A percentile compares a stretch with the other conserved stretches of the same genome.
Evolutionary conservation across 2,888 invertebrate species (phyloP).

Genomic region (Eupsilia transversa): DNA sequence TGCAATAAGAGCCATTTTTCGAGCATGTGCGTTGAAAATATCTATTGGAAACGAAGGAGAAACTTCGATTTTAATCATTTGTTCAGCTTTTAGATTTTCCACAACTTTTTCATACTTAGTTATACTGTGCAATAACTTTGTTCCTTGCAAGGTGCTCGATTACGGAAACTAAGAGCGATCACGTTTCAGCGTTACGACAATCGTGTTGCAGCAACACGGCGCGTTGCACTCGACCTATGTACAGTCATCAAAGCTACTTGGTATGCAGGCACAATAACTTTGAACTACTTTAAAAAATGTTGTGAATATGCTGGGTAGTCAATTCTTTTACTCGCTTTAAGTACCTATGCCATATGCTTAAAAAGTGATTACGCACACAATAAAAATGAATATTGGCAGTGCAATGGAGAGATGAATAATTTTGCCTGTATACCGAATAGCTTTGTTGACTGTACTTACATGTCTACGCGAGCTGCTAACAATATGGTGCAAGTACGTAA

Average conservation of each 20-base stretch:
- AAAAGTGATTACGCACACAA: too few species aligned
- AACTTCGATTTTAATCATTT: neutral
- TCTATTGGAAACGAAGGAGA: neutral
- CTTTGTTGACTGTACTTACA: too few species aligned
- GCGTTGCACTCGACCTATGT: neutral
- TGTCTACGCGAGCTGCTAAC: neutral
- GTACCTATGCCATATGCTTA: too few species aligned
- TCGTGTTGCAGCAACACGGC: neutral
- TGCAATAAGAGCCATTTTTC: neutral
- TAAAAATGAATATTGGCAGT: too few species aligned
- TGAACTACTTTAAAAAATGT: too few species aligned
- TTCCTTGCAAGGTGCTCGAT: neutral
- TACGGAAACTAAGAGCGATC: neutral
- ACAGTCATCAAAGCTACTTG: too few species aligned
- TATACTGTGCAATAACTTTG: neutral
- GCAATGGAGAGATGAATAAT: too few species aligned
- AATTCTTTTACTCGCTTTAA: too few species aligned
- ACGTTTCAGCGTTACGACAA: conserved; percentile 3
- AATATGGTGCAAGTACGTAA: neutral
- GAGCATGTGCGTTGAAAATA: neutral
- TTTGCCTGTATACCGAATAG: too few species aligned
- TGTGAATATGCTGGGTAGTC: too few species aligned
- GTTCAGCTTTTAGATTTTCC: neutral
- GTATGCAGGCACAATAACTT: too few species aligned
- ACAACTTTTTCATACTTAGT: neutral